Base-by-base conservation (phyloP, 92 coral and sea anemone genomes). In the Zoanthus gigantus region DNA sequence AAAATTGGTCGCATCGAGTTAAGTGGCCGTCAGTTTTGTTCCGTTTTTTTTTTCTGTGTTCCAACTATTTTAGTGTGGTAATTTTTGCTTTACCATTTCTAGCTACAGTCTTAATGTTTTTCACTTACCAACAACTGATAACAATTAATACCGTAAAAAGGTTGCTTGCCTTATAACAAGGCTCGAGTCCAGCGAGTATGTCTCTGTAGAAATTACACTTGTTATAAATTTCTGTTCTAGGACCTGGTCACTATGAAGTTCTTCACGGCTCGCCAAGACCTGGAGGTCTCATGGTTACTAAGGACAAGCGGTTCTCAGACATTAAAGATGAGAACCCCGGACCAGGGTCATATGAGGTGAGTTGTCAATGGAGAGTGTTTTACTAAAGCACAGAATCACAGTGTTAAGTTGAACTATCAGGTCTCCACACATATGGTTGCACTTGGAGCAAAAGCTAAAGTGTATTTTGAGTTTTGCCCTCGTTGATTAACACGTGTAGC, bases 331-430 rank as follows among this genome's bases (percentile, higher is more conserved):
- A 94, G 32, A 94, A 83, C 5, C 99, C 99, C 1, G 99, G 99
- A 45, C 99, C 99, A 1, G 99, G 99, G 17, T 87, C 95, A 34
- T 97, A 97, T 31, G 99, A 97, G 99, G 99, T 97, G 71, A 57
- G 89, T 73, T 50, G 63, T 29, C 74, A n/a, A n/a, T 5, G 6
- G 12, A 50, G 28, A 5, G 46, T 4, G n/a, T 58, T 2, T 15
- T 14, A 0, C 12, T 58, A 12, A 58, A 58, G 60, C 15, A 15
- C 15, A 14, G n/a, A 15, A 14, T 14, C 66, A 58, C 66, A 58
- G 42, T 58, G 17, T 58, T 17, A 58, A 58, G n/a, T 7, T 50
- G 12, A 50, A 58, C 29, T 16, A n/a, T 9, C 2, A 3, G 2
- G 17, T 17, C 29, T 63, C 23, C 69, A 63, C 9, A 9, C 23